A percentile compares a stretch with the other conserved stretches of the same genome.
Evolutionary conservation across 2,888 invertebrate genomes (phyloP).

Genomic region (Reticulitermes lucifugus): DNA sequence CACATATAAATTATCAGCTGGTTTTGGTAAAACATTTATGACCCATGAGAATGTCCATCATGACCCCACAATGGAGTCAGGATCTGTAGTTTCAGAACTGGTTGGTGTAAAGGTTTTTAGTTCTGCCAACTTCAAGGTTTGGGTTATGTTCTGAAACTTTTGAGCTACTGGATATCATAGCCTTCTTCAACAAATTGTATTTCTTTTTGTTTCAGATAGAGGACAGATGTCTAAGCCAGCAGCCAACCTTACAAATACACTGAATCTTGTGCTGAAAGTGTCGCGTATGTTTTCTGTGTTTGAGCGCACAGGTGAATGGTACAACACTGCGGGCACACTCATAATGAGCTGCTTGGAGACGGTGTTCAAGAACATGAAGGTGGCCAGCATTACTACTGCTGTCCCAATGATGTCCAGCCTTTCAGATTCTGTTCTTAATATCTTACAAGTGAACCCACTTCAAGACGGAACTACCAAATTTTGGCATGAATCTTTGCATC

Average conservation of each 20-base stretch:
- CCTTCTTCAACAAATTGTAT: too few species aligned
- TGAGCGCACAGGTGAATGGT: constrained; percentile 14
- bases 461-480: constrained; percentile 19
- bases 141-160: too few species aligned
- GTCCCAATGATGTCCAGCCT: constrained; percentile 2
- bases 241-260: background rate
- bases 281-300: background rate
- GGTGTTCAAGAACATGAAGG: constrained; percentile 24
- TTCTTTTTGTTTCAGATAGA: constrained; percentile 2
- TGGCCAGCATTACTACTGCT: background rate
- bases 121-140: too few species aligned
- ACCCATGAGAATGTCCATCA: too few species aligned
- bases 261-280: constrained; percentile 30
- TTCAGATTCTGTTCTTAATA: background rate
- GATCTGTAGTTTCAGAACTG: too few species aligned
- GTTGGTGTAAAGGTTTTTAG: too few species aligned
- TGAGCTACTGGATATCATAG: too few species aligned
- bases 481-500: background rate
- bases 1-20: too few species aligned
- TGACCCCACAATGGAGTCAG: too few species aligned
- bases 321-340: constrained; percentile 17
- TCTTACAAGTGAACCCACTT: background rate
- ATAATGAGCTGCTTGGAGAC: background rate
- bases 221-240: constrained; percentile 9
- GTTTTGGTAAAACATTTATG: too few species aligned